A percentile compares a stretch with the other conserved stretches of the same genome.
Evolutionary conservation across 2,888 invertebrate species (phyloP).

Genomic region (Lathronympha strigana): DNA sequence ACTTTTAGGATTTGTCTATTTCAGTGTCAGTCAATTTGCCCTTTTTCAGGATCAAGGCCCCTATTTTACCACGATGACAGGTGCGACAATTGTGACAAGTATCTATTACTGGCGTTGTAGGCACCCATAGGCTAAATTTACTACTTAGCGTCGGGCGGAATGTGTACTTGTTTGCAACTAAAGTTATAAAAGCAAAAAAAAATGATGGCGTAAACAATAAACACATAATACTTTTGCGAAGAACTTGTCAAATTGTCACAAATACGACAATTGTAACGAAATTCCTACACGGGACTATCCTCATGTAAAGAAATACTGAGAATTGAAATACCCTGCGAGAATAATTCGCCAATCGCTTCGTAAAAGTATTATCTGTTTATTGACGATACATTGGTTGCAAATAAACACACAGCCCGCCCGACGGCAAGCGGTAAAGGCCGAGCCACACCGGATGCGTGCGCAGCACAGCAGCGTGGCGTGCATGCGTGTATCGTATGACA

Average conservation of each 20-base stretch:
- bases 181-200: background rate
- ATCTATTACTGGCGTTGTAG: too few relatives aligned
- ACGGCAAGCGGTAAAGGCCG: background rate
- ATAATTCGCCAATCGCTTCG: background rate
- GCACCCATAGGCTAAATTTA: too few relatives aligned
- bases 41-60: too few relatives aligned
- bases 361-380: background rate
- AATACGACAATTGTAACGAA: slow-evolving; percentile 24
- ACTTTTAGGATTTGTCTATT: too few relatives aligned
- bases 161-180: background rate
- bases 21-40: too few relatives aligned
- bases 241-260: slow-evolving; percentile 3
- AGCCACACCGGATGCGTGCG: too few relatives aligned
- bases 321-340: background rate
- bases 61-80: too few relatives aligned
- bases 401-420: background rate
- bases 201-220: background rate
- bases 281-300: slow-evolving; percentile 2
- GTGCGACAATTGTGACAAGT: too few relatives aligned
- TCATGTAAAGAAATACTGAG: slow-evolving; percentile 5
- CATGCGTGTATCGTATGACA: too few relatives aligned
- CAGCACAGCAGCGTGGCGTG: too few relatives aligned
- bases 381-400: background rate
- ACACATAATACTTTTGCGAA: background rate
- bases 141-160: background rate